Conservation (phyloP, 2,113 vertebrate species). For the Malurus alboscapulatus region DNA sequence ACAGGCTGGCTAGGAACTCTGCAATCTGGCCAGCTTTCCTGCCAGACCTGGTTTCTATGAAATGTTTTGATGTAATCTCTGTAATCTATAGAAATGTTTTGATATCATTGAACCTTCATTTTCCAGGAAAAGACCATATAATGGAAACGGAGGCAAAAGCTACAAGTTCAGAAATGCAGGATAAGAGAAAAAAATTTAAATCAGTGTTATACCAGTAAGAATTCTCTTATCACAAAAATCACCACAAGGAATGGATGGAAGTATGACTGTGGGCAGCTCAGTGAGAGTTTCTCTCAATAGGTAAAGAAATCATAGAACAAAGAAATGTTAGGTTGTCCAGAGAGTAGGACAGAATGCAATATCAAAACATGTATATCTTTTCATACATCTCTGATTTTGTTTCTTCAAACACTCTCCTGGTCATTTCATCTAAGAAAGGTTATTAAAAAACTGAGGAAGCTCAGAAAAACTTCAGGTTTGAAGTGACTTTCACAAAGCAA, state of each 20-base stretch:
- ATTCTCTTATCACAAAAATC: background rate
- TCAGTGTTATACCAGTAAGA: background rate
- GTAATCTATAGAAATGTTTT: background rate
- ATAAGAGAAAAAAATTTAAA: background rate
- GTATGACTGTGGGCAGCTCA: background rate
- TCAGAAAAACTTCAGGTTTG: background rate
- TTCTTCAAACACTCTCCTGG: background rate
- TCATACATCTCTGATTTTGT: background rate
- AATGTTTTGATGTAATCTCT: constrained; percentile 2
- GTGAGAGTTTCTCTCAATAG: background rate
- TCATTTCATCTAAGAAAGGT: background rate
- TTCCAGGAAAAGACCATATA: background rate
- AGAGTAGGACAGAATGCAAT: background rate
- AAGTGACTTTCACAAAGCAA: background rate
- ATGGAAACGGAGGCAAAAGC: background rate
- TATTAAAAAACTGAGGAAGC: background rate
- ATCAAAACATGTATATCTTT: background rate
- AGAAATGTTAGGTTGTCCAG: background rate
- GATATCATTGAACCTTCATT: background rate
- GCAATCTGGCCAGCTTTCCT: constrained; percentile 11
- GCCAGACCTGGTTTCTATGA: background rate
- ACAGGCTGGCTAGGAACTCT: background rate
- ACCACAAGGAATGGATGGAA: background rate
- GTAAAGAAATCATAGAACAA: background rate
- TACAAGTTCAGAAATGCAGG: background rate